Evolutionary conservation across 2,888 invertebrate genomes (phyloP).

Genomic region (Zelleria hepariella): DNA sequence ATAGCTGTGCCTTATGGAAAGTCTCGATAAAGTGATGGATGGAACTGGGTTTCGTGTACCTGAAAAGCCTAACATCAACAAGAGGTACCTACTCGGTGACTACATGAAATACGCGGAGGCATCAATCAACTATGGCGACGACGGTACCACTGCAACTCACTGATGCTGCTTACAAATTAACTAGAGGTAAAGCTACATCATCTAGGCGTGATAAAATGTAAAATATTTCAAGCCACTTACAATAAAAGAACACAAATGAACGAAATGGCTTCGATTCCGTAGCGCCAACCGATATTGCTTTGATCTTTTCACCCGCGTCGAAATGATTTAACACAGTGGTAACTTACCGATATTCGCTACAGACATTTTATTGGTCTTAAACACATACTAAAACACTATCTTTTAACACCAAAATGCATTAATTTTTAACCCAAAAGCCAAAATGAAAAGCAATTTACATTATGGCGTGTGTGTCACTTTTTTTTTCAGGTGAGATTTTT

Average conservation of each 20-base stretch:
- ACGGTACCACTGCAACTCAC: constrained; percentile 33
- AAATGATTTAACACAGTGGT: constrained; percentile 12
- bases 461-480: constrained; percentile 73
- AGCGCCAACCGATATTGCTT: constrained; percentile 58
- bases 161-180: constrained; percentile 9
- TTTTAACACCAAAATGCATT: constrained; percentile 50
- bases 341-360: constrained; percentile 61
- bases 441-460: constrained; percentile 66
- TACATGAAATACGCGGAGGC: constrained; percentile 44
- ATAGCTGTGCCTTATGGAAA: too few relatives aligned
- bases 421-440: constrained; percentile 64
- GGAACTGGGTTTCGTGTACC: constrained; percentile 42
- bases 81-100: constrained; percentile 28
- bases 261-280: constrained; percentile 67
- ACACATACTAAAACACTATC: constrained; percentile 39
- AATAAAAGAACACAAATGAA: constrained; percentile 23
- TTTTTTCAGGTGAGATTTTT: constrained; percentile 47
- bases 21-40: background rate
- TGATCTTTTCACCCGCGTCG: constrained; percentile 25
- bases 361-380: constrained; percentile 62
- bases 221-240: constrained; percentile 19
- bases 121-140: constrained; percentile 58
- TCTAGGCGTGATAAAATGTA: background rate
- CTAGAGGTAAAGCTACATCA: background rate
- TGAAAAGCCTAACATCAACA: constrained; percentile 19